A percentile compares a stretch with the other conserved stretches of the same genome.
Evolutionary conservation across 2,113 vertebrate species (phyloP).

Genomic region (human): GRCh38 chr13:102596501-102597000

Average conservation of each 20-base stretch:
- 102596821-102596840: not conserved
- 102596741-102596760: not conserved
- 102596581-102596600: not conserved
- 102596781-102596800: rapidly evolving
- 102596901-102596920: not conserved
- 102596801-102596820: constrained; percentile 46
- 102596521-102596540: not conserved
- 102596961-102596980: not conserved
- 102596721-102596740: rapidly evolving
- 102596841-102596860: not conserved
- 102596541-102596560: not conserved
- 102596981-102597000: not conserved
- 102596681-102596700: rapidly evolving
- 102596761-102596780: rapidly evolving
- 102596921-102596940: not conserved
- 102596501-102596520: not conserved
- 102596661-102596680: rapidly evolving
- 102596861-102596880: not conserved
- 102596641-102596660: not conserved
- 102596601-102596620: not conserved
- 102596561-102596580: not conserved
- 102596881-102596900: not conserved
- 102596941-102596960: not conserved
- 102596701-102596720: rapidly evolving
- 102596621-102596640: too few species aligned